Base-by-base conservation (phyloP, 1,140 invertebrate species). In the Euura lappo region DNA sequence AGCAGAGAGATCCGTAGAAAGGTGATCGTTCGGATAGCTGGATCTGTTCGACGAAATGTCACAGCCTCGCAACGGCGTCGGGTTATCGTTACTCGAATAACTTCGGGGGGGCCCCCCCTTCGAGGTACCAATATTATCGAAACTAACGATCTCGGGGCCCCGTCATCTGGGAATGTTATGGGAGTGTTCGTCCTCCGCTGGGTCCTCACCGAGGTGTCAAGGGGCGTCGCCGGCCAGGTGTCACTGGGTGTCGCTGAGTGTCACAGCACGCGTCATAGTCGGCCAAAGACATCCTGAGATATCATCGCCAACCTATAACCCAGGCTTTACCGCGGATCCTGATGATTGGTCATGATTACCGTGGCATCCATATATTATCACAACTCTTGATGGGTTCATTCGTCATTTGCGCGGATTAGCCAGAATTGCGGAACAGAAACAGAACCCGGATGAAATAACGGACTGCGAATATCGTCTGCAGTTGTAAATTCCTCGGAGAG, bases 101-200 rank as follows among this genome's bases (percentile, higher is more conserved):
- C 8, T 64, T 10, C 8, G 13, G 51, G 51, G 7, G 51, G 13
- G 60, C 60, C 8, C 60, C 8, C 8, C 8, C 60, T 13, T 64
- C 8, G 8, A 10, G 28, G 28, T 28, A 28, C 44, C 67, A 42
- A 11, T 10, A 64, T 78, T 86, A 86, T 86, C 84, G 75, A 72
- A 68, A 70, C 75, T 75, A 72, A 72, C 76, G 78, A 86, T 85
- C 83, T 82, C 74, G 81, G 51, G 51, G 51, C 82, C 80, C 82
- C 81, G 85, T 86, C 85, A 86, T 87, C 79, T 79, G 81, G 75
- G 85, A 87, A 87, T 87, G 84, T 60, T 60, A 60, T 87, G 83
- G 85, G 84, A 85, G 85, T 85, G 85, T 83, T 84, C 51, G 80
- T 80, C 74, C 69, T 11, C 11, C 42, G 69, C 44, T 70, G 13